Conservation (phyloP, 2,113 vertebrate genomes). For the Megalops atlanticus region DNA sequence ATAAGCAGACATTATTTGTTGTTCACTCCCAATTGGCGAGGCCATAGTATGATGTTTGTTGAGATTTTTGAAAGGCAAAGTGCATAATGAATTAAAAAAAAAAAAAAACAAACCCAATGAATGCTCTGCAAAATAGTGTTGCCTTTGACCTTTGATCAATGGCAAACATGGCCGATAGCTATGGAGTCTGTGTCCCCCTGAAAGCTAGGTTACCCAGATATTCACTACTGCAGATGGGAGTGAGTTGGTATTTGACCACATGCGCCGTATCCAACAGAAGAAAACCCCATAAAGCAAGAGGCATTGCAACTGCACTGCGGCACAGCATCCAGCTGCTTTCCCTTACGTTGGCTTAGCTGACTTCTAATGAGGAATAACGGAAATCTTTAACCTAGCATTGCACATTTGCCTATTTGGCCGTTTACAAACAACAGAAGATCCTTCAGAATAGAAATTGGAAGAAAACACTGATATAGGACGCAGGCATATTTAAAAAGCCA, state of each 20-base stretch:
- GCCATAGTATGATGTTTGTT: neutral
- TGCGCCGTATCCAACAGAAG: neutral
- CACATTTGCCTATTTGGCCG: neutral
- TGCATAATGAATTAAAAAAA: neutral
- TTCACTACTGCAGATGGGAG: conserved; percentile 22
- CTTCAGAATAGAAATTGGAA: neutral
- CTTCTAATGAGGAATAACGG: neutral
- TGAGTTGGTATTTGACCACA: conserved; percentile 2
- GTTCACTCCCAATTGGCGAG: neutral
- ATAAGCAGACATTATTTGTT: neutral
- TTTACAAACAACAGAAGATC: neutral
- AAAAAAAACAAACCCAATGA: neutral
- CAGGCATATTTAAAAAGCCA: neutral
- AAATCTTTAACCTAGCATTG: neutral
- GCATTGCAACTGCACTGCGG: neutral
- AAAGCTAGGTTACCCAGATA: conserved; percentile 10
- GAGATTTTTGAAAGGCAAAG: neutral
- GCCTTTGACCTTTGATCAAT: conserved; percentile 16
- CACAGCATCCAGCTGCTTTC: neutral
- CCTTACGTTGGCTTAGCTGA: neutral
- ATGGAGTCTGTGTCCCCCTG: neutral
- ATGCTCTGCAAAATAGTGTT: neutral
- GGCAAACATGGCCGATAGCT: conserved; percentile 23
- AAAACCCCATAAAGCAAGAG: conserved; percentile 14
- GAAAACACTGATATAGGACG: neutral